Evolutionary conservation across 2,797 vertebrate species (phyloP), one percentile per base, ranked within the genome.

Genomic region (Remorina albescens): DNA sequence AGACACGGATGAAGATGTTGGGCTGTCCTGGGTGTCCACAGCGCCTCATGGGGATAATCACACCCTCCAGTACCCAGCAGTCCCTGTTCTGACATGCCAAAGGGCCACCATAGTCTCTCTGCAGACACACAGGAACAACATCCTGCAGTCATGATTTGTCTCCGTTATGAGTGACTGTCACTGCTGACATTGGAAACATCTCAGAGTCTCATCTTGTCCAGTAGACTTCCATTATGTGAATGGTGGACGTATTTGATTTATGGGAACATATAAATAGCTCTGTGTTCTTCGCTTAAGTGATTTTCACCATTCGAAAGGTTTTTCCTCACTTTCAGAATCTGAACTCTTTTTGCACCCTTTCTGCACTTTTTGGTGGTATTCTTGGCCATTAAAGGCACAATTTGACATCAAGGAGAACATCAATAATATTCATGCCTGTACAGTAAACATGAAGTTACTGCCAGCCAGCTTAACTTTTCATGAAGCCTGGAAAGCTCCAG

Each of bases 51-150:
- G 98, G 98, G 60, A 96, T 96, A 84, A 98, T 99, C 65, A 98
- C 95, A 2, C 98, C 98, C 85, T 99, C 95, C 8, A 99, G 93
- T 55, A 99, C 98, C 98, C 98, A 99, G 92, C 98, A 99, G 86
- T 98, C 95, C 0, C 94, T 95, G 1, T 96, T 96, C 88, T 96
- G 94, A 89, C 98, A 99, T 64, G 96, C 97, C 80, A 99, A 92
- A 0, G 98, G 98, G 8, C 98, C 98, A 0, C 98, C 98, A 0
- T 98, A 99, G 91, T 99, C 98, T 16, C 96, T 96, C 98, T 99
- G 93, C 34, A 86, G 89, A 87, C 76, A 71, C 76, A 89, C 71
- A 88, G 82, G 42, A 88, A 86, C 89, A 88, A 85, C 82, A 91
- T 47, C 79, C 85, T 23, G 28, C 54, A 78, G 78, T 91, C 84